Evolutionary conservation across 2,888 invertebrate species (phyloP), one percentile per base, ranked within the genome.

Genomic region (Nemurella pictetii): DNA sequence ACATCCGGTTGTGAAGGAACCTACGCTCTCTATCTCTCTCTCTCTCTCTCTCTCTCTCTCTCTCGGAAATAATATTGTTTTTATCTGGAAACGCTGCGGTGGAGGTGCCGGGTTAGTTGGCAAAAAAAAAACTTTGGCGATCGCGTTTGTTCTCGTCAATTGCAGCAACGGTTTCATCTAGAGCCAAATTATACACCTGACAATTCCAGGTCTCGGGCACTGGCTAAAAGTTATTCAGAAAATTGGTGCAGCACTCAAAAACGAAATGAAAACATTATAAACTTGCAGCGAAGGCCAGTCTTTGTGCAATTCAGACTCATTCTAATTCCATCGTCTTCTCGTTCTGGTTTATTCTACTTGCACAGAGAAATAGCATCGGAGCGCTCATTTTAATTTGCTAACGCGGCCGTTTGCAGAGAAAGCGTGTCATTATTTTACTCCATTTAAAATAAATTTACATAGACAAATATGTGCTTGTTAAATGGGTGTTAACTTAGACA

Each of bases 401-500:
- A 55, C 9, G 55, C 55, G 75, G 27, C 75, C 78, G 28, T 30
- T 78, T 30, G 78, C 78, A 78, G 78, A 78, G 28, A 78, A 78
- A 78, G n/a, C 28, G 28, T 78, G 30, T 30, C 30, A 78, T 78
- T 78, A 78, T 28, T 78, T 78, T 78, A 30, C 28, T 28, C 78
- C n/a, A 29, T 85, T 84, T 85, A 81, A 84, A 85, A 73, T 78
- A 78, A 80, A 84, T 77, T 85, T 80, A 82, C 82, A 84, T 84
- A 72, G 72, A 72, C 84, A 81, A 83, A 83, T 84, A 80, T 78
- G 29, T 82, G 55, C 74, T 78, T 27, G 75, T 80, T 55, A 35
- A 55, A 55, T 20, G 77, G 78, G 82, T 81, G 80, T 83, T 84
- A 84, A 84, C 72, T 81, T 35, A 85, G 75, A 78, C 28, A 29